Conservation (phyloP, 1,140 invertebrate species). For the Physella acuta region DNA sequence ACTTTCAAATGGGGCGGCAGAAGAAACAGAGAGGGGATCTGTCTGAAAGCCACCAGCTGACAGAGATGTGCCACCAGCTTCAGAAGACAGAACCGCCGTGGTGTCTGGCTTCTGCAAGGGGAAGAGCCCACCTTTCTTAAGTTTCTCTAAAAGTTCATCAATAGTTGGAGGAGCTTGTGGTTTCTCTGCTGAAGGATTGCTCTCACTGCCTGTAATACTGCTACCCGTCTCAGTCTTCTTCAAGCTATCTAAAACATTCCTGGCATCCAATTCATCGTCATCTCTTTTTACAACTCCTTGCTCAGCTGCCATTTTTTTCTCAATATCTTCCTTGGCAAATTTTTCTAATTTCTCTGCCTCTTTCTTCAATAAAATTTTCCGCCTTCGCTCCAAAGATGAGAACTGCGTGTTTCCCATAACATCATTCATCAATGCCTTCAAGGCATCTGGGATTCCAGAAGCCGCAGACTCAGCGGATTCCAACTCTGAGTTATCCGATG, state of each 20-base stretch:
- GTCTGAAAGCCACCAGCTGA: not conserved
- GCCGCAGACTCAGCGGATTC: conserved; percentile 30
- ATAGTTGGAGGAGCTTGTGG: conserved; percentile 13
- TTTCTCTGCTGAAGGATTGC: not conserved
- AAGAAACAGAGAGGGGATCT: not conserved
- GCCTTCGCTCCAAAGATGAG: conserved; percentile 21
- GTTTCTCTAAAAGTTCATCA: conserved; percentile 4
- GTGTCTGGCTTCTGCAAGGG: conserved; percentile 8
- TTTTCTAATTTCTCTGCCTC: conserved; percentile 23
- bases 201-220: not conserved
- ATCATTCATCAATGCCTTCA: conserved; percentile 31
- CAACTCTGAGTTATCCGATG: not conserved
- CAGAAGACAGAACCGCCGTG: not conserved
- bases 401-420: conserved; percentile 32
- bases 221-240: conserved; percentile 1
- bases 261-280: conserved; percentile 20
- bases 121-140: conserved; percentile 26
- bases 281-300: conserved; percentile 27
- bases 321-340: not conserved
- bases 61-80: not conserved
- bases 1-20: not conserved
- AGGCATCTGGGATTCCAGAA: conserved; percentile 27
- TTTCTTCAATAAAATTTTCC: conserved; percentile 28
- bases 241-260: conserved; percentile 20
- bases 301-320: conserved; percentile 25